A percentile compares a stretch with the other conserved stretches of the same genome.
These are phyloP conservation scores for Danio kyathit DNA, from an alignment of 2,797 vertebrate genomes.

Conservation along the genomic window DNA sequence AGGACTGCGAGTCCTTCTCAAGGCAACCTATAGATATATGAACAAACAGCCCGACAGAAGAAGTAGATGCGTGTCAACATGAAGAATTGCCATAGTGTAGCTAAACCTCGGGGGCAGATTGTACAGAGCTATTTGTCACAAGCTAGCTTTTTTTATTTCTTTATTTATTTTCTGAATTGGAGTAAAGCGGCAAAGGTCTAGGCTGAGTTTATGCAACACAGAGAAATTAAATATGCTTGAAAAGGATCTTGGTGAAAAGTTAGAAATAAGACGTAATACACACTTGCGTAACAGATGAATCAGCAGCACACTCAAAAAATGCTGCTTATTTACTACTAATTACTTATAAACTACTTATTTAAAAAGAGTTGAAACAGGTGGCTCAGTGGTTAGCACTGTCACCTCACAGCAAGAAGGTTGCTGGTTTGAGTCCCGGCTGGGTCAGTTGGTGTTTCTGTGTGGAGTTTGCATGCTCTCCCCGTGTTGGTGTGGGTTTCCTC, in stretches of 20 bases:
- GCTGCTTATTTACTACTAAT: too few relatives aligned
- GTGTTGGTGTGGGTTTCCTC: too few relatives aligned
- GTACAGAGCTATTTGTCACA: conserved; percentile 30
- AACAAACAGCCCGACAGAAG: conserved; percentile 9
- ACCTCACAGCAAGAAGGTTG: too few relatives aligned
- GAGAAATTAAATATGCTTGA: not conserved
- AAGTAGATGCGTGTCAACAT: conserved; percentile 39
- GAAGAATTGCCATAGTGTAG: conserved; percentile 39
- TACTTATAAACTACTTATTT: too few relatives aligned
- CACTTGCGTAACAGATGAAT: not conserved
- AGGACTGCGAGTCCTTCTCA: conserved; percentile 13
- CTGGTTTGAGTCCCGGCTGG: too few relatives aligned
- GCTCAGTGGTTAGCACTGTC: too few relatives aligned
- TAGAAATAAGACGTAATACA: not conserved
- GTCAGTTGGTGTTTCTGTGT: too few relatives aligned
- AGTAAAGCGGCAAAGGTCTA: conserved; percentile 1
- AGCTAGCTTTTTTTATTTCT: not conserved
- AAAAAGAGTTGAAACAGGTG: too few relatives aligned
- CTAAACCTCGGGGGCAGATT: conserved; percentile 15
- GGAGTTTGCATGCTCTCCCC: too few relatives aligned
- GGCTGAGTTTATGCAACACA: not conserved
- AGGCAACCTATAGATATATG: conserved; percentile 37
- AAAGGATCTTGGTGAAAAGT: not conserved
- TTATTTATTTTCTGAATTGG: conserved; percentile 10
- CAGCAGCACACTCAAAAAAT: too few relatives aligned